Evolutionary conservation across 2,888 invertebrate species (phyloP), one percentile per base, ranked within the genome.

Genomic region (Autographa gamma): DNA sequence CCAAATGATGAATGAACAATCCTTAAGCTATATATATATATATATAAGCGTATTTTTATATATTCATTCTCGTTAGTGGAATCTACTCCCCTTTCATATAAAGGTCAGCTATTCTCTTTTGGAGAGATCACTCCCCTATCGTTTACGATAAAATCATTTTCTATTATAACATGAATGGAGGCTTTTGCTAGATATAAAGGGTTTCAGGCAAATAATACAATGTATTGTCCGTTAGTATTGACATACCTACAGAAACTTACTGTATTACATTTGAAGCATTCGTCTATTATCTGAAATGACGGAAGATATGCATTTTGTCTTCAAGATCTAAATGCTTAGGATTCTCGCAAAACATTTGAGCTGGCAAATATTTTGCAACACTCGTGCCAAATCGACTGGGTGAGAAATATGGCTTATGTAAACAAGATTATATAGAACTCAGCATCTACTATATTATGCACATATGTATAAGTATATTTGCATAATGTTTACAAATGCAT

Each of bases 351-450:
- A 66, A 63, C 32, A 68, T 73, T 48, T 76, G 60, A 25, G 59
- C 25, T 66, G 48, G 38, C 18, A 71, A 71, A 70, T 73, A 73
- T 75, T 73, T 68, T 18, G 41, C 41, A 32, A 16, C 32, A 58
- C 56, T 59, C 60, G 48, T 60, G 82, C 80, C 82, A 80, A 82
- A 71, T 72, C 74, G 60, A 68, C 48, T 73, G 58, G 66, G 60
- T 43, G 66, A 18, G 3, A 18, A 60, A 19, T 4, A 61, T 18
- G 3, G 18, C 5, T 64, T 66, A 74, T 59, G 69, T 76, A 58
- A 60, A 79, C 61, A 64, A 79, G 43, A 60, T 74, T n/a, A 31
- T 25, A 52, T 13, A 14, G 16, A 41, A 32, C 8, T 38, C 31
- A 43, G 60, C 52, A 58, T 13, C 9, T 16, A 16, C 5, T 43